These are phyloP conservation scores for Rhinoptilus africanus DNA, from an alignment of 2,113 vertebrate species.

Conservation along the genomic window DNA sequence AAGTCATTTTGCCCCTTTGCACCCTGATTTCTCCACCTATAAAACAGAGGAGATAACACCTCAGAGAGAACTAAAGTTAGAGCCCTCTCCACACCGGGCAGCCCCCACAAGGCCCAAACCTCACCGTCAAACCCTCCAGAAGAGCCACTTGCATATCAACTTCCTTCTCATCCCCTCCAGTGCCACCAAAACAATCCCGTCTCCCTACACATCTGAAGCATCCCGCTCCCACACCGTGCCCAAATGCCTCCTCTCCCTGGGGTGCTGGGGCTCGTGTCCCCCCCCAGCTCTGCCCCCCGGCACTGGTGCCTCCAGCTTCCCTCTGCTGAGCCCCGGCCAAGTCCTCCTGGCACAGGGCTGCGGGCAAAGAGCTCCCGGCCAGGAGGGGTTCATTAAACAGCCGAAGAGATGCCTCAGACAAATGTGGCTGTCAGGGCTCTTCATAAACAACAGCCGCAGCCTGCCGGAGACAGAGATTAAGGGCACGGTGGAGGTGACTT, in stretches of 20 bases:
- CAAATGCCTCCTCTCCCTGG: accelerated
- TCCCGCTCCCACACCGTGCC: accelerated
- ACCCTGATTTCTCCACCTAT: neutral
- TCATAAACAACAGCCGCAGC: neutral
- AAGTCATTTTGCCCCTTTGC: neutral
- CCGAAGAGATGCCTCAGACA: neutral
- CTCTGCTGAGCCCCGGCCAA: neutral
- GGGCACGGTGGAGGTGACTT: neutral
- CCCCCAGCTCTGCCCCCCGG: neutral
- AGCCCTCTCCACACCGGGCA: neutral
- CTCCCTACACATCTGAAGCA: neutral
- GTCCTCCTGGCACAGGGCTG: neutral
- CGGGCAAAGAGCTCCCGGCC: neutral
- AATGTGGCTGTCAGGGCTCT: neutral
- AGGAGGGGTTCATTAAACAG: neutral
- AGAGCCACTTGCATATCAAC: neutral
- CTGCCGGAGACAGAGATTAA: neutral
- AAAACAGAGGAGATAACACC: neutral
- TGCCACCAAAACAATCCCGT: neutral
- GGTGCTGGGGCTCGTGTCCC: neutral
- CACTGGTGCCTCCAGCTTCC: neutral
- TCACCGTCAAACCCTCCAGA: neutral
- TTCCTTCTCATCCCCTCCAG: neutral
- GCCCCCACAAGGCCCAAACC: neutral
- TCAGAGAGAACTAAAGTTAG: neutral